phyloP scores from a whole-genome alignment of 2,888 invertebrate species.

The Sturmia bella region DNA sequence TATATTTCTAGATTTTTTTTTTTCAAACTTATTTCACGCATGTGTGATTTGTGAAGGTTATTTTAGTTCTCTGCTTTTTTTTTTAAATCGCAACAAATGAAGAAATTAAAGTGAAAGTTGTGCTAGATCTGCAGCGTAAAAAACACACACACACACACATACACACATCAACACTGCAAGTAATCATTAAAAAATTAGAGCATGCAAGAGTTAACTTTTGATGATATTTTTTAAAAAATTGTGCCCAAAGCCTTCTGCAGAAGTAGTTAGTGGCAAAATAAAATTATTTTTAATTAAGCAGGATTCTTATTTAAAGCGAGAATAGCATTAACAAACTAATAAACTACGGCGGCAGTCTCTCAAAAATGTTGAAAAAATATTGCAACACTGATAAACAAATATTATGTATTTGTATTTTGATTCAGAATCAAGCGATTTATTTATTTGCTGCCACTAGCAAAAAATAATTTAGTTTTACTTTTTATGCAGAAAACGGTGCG shows the following conservation, averaged over 20 bases:
- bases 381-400: neutral
- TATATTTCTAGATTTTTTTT: neutral
- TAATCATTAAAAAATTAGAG: too few species aligned
- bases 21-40: constrained; percentile 12
- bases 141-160: too few species aligned
- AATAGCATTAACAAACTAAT: too few species aligned
- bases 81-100: neutral
- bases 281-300: too few species aligned
- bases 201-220: neutral
- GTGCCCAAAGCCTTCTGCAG: too few species aligned
- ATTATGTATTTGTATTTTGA: too few species aligned
- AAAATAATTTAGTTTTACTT: neutral
- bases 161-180: neutral
- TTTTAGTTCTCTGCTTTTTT: neutral
- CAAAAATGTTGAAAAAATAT: neutral
- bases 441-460: neutral
- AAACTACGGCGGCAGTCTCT: too few species aligned
- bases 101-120: constrained; percentile 2
- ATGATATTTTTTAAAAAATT: neutral
- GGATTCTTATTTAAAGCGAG: too few species aligned
- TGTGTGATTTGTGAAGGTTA: constrained; percentile 13
- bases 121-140: neutral
- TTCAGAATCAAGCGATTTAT: too few species aligned
- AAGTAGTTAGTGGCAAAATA: too few species aligned
- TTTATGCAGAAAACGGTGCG: neutral